A percentile compares a stretch with the other conserved stretches of the same genome.
These are phyloP conservation scores for Drosophila neotestacea DNA, from an alignment of 2,888 invertebrate species.

Conservation along the genomic window DNA sequence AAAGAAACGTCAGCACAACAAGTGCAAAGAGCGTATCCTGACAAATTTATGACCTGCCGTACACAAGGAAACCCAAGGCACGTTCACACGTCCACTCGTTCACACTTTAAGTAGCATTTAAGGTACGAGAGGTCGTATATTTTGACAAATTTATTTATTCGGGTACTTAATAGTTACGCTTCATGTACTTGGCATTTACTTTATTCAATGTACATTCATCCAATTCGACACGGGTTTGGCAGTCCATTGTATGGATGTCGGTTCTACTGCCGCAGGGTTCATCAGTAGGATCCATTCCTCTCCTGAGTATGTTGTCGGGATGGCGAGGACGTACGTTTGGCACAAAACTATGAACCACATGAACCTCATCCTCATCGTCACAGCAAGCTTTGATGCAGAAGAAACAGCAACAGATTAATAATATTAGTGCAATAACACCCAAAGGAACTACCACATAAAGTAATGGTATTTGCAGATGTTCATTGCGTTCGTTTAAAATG, in stretches of 20 bases:
- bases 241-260: neutral
- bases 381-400: slow-evolving; percentile 8
- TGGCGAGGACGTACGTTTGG: neutral
- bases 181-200: slow-evolving; percentile 14
- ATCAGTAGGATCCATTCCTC: neutral
- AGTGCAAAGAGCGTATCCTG: slow-evolving; percentile 43
- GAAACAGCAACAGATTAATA: slow-evolving; percentile 3
- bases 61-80: slow-evolving; percentile 37
- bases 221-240: neutral
- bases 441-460: slow-evolving; percentile 24
- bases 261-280: neutral
- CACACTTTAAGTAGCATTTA: slow-evolving; percentile 49
- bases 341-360: neutral
- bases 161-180: slow-evolving; percentile 24
- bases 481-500: neutral
- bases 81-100: slow-evolving; percentile 50
- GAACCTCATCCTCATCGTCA: neutral
- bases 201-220: neutral
- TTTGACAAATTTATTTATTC: slow-evolving; percentile 50
- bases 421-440: neutral
- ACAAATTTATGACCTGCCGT: slow-evolving; percentile 64
- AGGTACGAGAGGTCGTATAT: slow-evolving; percentile 18
- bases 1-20: slow-evolving; percentile 69
- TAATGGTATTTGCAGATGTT: slow-evolving; percentile 12
- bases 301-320: neutral